Percentiles rank a stretch among this genome's conserved stretches.
Conservation (phyloP, 2,888 invertebrate genomes). For the Caenorhabditis sp. region DNA sequence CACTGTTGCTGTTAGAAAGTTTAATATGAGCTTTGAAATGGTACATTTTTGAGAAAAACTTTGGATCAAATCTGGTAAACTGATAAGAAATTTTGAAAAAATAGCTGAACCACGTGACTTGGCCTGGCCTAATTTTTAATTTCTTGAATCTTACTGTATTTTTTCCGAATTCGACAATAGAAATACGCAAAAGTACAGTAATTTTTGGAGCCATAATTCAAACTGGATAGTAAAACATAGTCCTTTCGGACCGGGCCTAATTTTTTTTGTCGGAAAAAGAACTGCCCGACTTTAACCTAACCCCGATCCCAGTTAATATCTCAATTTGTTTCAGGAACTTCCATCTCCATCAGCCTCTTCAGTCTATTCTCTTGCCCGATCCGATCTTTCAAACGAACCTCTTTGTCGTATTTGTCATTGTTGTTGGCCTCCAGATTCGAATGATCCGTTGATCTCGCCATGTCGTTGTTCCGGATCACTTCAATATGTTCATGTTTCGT, state of each 20-base stretch:
- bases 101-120: too few relatives aligned
- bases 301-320: too few relatives aligned
- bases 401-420: conserved; percentile 75
- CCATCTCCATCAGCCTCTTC: conserved; percentile 49
- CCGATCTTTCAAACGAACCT: conserved; percentile 62
- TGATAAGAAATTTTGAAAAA: too few relatives aligned
- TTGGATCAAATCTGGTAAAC: background rate
- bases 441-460: conserved; percentile 73
- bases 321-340: conserved; percentile 49
- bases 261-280: too few relatives aligned
- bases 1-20: too few relatives aligned
- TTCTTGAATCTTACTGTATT: too few relatives aligned
- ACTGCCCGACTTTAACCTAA: background rate
- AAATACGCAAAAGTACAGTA: too few relatives aligned
- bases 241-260: too few relatives aligned
- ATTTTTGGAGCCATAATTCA: too few relatives aligned
- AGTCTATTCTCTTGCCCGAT: conserved; percentile 48
- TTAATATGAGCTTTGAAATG: background rate
- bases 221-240: too few relatives aligned
- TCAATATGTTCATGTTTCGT: conserved; percentile 74
- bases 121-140: too few relatives aligned
- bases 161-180: too few relatives aligned
- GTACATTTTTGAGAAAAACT: background rate
- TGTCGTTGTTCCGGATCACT: conserved; percentile 75
- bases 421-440: conserved; percentile 71